These are phyloP conservation scores for Oppia nitens DNA, from an alignment of 1,140 invertebrate species.

Conservation along the genomic window DNA sequence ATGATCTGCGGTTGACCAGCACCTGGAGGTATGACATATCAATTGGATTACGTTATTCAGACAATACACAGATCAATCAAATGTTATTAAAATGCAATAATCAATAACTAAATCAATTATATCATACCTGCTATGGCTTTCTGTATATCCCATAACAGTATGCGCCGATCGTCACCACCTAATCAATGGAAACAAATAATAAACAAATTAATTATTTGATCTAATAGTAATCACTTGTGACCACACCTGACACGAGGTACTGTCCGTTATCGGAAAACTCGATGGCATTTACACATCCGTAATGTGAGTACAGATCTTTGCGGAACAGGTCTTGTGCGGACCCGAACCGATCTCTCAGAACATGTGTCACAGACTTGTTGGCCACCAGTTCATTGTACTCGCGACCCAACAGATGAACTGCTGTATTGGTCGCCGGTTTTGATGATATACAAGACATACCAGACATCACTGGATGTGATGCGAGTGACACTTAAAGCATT, in stretches of 20 bases:
- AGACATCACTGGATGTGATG: too few relatives aligned
- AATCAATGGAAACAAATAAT: slow-evolving; percentile 16
- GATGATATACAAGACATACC: too few relatives aligned
- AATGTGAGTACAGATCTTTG: slow-evolving; percentile 70
- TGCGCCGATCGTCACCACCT: slow-evolving; percentile 80
- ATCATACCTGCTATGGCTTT: slow-evolving; percentile 44
- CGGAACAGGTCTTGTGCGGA: slow-evolving; percentile 46
- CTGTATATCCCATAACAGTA: slow-evolving; percentile 71
- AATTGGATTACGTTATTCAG: too few relatives aligned
- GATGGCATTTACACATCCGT: slow-evolving; percentile 88
- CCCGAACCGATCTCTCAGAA: slow-evolving; percentile 25
- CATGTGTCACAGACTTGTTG: slow-evolving; percentile 7
- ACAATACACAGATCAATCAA: too few relatives aligned
- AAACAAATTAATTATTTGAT: slow-evolving; percentile 3
- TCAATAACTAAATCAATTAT: not conserved
- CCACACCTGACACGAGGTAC: slow-evolving; percentile 63
- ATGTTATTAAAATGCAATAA: too few relatives aligned
- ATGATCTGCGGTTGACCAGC: slow-evolving; percentile 40
- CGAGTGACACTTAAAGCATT: too few relatives aligned
- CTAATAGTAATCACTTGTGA: not conserved
- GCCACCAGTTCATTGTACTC: slow-evolving; percentile 34
- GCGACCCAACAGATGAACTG: slow-evolving; percentile 33
- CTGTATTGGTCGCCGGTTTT: not conserved
- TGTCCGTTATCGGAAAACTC: slow-evolving; percentile 79
- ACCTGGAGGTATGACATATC: not conserved